Evolutionary conservation across 2,113 vertebrate genomes (phyloP), one percentile per base, ranked within the genome.

Genomic region (Monarcha castaneiventris): DNA sequence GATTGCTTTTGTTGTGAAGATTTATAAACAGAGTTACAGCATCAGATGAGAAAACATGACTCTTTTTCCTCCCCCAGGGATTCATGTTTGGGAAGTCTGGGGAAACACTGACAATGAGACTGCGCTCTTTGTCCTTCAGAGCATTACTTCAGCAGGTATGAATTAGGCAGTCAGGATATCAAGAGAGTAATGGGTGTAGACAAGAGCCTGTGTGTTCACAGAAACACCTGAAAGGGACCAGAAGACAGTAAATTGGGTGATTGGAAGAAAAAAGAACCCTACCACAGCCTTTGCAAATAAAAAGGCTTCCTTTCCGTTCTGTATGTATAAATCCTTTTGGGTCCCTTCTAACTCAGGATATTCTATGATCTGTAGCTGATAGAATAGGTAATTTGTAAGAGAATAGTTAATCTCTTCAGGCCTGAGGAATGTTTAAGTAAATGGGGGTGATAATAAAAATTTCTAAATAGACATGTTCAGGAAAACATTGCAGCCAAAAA

Each of bases 71-170:
- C 56, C 69, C 83, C 10, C 83, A 98, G 98, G 98, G 98, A n/a
- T 98, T 94, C 86, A 97, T 97, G 96, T 98, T 98, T 97, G 98
- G 95, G 63, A 98, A 97, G 87, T 97, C 98, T 79, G 98, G 97
- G 27, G 98, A 98, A 94, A 87, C 93, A 20, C 89, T 98, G 52
- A 98, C 97, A 3, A 96, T 96, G 97, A 96, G 97, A 68, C 87
- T 98, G 78, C 96, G 98, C n/a, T 97, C 93, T 33, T 90, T 97
- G 86, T 96, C 97, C 82, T 98, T 98, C 91, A 97, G 94, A 82
- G 97, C 97, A 43, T 95, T 98, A 63, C 91, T 98, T 81, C 94
- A 96, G 95, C 98, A 98, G 97, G 98, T 98, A 97, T 54, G 90
- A 95, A 74, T 87, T 89, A 58, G 2, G 11, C 51, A 79, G 13